Conservation (phyloP, 2,888 invertebrate species). For the Ectropis crepuscularia region DNA sequence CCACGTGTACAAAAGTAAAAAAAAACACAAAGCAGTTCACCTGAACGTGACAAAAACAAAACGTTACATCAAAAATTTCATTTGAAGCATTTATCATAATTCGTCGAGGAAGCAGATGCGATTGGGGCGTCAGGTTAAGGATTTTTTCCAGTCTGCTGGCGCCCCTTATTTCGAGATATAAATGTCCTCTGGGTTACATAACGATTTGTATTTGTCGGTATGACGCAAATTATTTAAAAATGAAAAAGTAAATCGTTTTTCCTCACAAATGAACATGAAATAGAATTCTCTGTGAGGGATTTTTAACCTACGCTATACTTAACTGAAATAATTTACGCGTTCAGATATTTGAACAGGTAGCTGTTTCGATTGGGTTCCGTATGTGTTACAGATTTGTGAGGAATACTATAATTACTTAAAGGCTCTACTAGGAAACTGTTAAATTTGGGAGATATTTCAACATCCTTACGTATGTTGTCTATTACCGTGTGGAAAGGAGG, state of each 20-base stretch:
- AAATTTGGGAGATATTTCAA: too few relatives aligned
- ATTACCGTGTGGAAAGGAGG: too few relatives aligned
- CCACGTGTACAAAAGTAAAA: not conserved
- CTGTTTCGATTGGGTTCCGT: not conserved
- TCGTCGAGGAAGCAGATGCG: constrained; percentile 68
- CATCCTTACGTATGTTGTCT: too few relatives aligned
- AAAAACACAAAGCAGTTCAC: constrained; percentile 2
- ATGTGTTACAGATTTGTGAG: too few relatives aligned
- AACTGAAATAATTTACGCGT: constrained; percentile 1
- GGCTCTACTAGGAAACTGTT: too few relatives aligned
- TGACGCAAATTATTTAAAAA: constrained; percentile 40
- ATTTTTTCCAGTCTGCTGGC: constrained; percentile 70
- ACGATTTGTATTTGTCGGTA: constrained; percentile 61
- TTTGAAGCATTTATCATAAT: constrained; percentile 66
- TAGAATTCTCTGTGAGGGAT: constrained; percentile 22
- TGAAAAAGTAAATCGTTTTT: constrained; percentile 20
- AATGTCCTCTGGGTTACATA: constrained; percentile 55
- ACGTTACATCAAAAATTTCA: constrained; percentile 37
- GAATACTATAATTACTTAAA: too few relatives aligned
- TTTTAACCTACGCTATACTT: constrained; percentile 3
- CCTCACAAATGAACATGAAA: constrained; percentile 18
- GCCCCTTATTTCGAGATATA: constrained; percentile 65
- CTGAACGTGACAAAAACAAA: constrained; percentile 18
- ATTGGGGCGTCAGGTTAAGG: constrained; percentile 71
- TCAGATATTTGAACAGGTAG: not conserved